These are phyloP conservation scores for Oreochromis mossambicus DNA, from an alignment of 2,797 vertebrate species.

Conservation along the genomic window DNA sequence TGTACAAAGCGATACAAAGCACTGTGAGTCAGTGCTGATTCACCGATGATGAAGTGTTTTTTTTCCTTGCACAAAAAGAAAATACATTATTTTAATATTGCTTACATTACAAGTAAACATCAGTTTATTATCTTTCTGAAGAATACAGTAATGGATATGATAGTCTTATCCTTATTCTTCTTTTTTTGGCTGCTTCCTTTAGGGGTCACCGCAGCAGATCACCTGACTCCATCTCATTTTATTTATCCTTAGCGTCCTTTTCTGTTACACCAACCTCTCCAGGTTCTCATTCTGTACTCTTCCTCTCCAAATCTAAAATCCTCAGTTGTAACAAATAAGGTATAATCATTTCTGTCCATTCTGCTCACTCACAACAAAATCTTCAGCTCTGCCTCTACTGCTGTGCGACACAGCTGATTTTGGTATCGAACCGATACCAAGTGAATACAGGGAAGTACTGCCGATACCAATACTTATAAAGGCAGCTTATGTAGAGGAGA, in stretches of 20 bases:
- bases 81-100: neutral
- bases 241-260: neutral
- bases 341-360: neutral
- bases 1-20: neutral
- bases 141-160: neutral
- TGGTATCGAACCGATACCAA: neutral
- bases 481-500: neutral
- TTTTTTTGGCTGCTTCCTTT: neutral
- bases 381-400: neutral
- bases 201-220: neutral
- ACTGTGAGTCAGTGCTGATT: neutral
- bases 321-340: neutral
- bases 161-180: neutral
- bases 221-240: neutral
- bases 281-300: neutral
- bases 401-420: neutral
- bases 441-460: neutral
- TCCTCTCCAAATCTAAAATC: neutral
- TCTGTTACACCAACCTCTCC: neutral
- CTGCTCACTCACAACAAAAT: neutral
- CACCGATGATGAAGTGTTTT: neutral
- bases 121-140: neutral
- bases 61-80: neutral
- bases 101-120: neutral
- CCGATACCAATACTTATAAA: neutral